Evolutionary conservation across 1,140 invertebrate genomes (phyloP).

Genomic region (Drosophila bocqueti): DNA sequence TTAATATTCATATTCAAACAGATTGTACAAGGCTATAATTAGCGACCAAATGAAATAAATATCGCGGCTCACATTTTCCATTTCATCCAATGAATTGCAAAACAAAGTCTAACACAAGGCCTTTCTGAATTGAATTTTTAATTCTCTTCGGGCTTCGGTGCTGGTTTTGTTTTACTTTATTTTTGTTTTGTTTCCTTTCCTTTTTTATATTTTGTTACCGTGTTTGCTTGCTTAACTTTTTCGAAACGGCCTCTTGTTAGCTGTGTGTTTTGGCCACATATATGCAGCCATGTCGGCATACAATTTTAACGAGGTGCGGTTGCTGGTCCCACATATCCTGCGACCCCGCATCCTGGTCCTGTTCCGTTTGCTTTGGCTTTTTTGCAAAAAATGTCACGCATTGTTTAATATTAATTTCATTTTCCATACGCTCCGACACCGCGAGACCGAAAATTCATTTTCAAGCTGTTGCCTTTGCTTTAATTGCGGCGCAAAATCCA

Average conservation of each 20-base stretch:
- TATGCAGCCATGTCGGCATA: conserved; percentile 66
- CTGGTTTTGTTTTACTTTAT: conserved; percentile 28
- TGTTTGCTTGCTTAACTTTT: conserved; percentile 73
- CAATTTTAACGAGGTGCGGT: conserved; percentile 77
- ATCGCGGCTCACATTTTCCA: not conserved
- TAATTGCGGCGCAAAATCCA: conserved; percentile 27
- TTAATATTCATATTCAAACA: conserved; percentile 27
- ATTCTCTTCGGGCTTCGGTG: conserved; percentile 5
- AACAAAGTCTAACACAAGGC: not conserved
- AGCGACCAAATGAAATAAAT: not conserved
- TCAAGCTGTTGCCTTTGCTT: conserved; percentile 35
- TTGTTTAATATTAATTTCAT: conserved; percentile 64
- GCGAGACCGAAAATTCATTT: conserved; percentile 35
- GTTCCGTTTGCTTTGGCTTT: conserved; percentile 36
- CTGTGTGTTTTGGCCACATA: conserved; percentile 46
- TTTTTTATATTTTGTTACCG: conserved; percentile 29
- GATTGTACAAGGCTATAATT: not conserved
- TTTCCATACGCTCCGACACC: conserved; percentile 43
- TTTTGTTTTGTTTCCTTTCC: conserved; percentile 26
- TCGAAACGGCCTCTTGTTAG: conserved; percentile 54
- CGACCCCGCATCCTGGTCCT: conserved; percentile 14
- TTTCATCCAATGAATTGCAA: conserved; percentile 1
- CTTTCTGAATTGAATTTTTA: conserved; percentile 32
- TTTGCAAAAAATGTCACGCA: conserved; percentile 65
- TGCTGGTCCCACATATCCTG: conserved; percentile 36